Evolutionary conservation across 2,888 invertebrate species (phyloP), one percentile per base, ranked within the genome.

Genomic region (Yponomeuta evonymella): DNA sequence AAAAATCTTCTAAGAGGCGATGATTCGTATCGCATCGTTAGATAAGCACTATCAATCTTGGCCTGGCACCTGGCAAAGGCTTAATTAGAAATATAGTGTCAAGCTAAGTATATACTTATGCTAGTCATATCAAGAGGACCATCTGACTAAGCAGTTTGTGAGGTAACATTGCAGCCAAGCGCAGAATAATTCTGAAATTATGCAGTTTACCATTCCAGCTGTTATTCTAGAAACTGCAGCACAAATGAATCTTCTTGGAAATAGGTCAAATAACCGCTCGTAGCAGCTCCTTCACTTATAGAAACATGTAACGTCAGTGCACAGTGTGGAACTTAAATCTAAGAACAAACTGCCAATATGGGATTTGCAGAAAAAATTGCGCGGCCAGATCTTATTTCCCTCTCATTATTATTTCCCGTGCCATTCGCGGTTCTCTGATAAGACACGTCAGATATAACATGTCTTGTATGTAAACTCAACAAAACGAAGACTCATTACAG

Each of bases 301-400:
- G 5, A 43, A 43, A 43, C 43, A 43, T 43, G 9, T 43, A 43
- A 43, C 43, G 8, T 43, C 43, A 43, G 43, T 43, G 43, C 43
- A 43, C 8, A 43, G 43, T 43, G 9, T 43, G 43, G 43, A 8
- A 48, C 48, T 30, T 51, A 12, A 29, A 68, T 48, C 48, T 51
- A 11, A 48, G 51, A 68, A 68, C 68, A 68, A 51, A 68, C 48
- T 58, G 68, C 51, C 51, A 58, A 48, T 68, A 58, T 51, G n/a
- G 15, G 29, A 68, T 68, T 68, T 48, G 12, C 29, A 77, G 78
- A 79, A 79, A 81, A 82, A 83, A 83, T 81, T 80, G 79, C 80
- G 77, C 79, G 76, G 76, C 77, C 79, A 4, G 10, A 83, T 83
- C 84, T 86, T 84, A 82, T 82, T 82, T 81, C 79, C 74, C 82